Evolutionary conservation across 2,797 vertebrate species (phyloP).

Genomic region (Arnoldichthys spilopterus): DNA sequence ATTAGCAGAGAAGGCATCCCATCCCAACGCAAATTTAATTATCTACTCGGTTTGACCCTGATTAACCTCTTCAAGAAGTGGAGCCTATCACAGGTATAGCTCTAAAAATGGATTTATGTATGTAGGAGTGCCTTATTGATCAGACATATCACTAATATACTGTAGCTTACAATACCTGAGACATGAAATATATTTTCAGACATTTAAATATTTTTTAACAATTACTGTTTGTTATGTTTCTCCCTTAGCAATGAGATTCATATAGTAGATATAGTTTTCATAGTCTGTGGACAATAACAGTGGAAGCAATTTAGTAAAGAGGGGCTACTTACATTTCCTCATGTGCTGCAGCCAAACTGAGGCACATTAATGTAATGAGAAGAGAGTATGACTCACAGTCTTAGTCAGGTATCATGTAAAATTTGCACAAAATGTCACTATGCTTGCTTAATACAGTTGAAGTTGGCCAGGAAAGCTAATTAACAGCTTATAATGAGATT

Average conservation of each 20-base stretch:
- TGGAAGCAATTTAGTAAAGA: neutral
- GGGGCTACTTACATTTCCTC: neutral
- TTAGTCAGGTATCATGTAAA: neutral
- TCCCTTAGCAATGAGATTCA: neutral
- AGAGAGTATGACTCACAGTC: neutral
- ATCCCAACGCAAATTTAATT: slow-evolving; percentile 51
- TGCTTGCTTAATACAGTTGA: neutral
- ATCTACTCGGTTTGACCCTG: slow-evolving; percentile 51
- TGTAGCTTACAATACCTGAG: neutral
- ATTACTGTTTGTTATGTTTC: neutral
- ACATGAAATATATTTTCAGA: neutral
- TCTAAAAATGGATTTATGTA: neutral
- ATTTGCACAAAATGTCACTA: neutral
- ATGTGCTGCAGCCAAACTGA: neutral
- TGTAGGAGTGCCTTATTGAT: neutral
- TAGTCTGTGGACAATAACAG: neutral
- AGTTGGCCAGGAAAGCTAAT: neutral
- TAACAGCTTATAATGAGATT: neutral
- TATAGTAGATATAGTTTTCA: neutral
- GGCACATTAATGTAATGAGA: neutral
- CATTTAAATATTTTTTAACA: neutral
- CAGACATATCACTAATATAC: neutral
- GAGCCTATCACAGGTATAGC: slow-evolving; percentile 14
- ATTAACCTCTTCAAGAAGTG: slow-evolving; percentile 33
- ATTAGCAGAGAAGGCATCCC: slow-evolving; percentile 30